Conservation (phyloP, 2,797 vertebrate genomes). For the Gambusia yucatana region DNA sequence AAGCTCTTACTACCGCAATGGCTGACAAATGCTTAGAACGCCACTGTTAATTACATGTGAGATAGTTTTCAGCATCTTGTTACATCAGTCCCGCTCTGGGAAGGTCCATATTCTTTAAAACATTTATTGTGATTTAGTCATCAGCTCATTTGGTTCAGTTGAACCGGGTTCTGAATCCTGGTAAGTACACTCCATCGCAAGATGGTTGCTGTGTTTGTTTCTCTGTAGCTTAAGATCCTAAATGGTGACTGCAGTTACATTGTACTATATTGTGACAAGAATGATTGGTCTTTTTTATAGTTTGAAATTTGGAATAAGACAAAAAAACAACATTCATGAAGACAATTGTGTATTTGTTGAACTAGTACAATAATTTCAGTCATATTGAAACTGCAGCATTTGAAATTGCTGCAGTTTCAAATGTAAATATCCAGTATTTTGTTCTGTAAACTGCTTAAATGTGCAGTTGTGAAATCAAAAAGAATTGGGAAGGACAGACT, state of each 20-base stretch:
- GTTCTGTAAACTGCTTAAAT: neutral
- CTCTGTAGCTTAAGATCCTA: conserved; percentile 11
- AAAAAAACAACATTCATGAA: neutral
- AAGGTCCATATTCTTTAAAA: conserved; percentile 36
- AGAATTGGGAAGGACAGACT: neutral
- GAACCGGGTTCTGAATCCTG: conserved; percentile 18
- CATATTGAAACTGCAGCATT: no score
- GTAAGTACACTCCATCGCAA: conserved; percentile 30
- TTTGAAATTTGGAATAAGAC: neutral
- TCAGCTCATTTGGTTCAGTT: conserved; percentile 24
- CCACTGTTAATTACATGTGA: conserved; percentile 56
- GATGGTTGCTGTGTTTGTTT: neutral
- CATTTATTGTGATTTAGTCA: conserved; percentile 24
- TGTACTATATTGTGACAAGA: conserved; percentile 5
- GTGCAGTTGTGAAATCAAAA: neutral
- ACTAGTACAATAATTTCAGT: neutral
- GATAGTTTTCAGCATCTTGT: conserved; percentile 55
- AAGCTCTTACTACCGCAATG: conserved; percentile 47
- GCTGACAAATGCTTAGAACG: conserved; percentile 63
- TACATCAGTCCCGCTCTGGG: conserved; percentile 25
- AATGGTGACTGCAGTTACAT: conserved; percentile 4
- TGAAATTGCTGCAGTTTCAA: neutral
- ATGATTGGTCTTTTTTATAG: neutral
- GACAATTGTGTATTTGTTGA: neutral
- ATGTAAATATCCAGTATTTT: neutral